phyloP scores from a whole-genome alignment of 2,113 vertebrate species.

The Piprites chloris region DNA sequence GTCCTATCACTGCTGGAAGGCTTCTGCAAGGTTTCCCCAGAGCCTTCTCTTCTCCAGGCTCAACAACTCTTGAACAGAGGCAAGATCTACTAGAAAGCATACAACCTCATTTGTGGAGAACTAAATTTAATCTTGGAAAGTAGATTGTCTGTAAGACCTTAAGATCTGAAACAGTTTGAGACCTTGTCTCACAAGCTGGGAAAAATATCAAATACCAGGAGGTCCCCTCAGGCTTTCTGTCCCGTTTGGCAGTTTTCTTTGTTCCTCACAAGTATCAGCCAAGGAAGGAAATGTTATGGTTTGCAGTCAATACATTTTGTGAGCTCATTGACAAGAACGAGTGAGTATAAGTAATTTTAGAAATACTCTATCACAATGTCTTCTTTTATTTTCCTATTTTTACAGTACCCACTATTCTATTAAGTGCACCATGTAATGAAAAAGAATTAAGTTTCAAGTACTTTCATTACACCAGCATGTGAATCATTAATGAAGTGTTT shows the following conservation, averaged over 20 bases:
- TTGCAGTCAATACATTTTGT: not conserved
- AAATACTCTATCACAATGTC: not conserved
- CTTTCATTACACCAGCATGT: not conserved
- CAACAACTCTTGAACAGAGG: not conserved
- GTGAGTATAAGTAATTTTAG: not conserved
- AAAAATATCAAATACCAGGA: not conserved
- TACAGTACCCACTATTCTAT: not conserved
- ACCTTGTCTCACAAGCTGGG: not conserved
- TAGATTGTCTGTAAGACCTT: not conserved
- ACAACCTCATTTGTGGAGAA: not conserved
- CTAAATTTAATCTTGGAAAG: not conserved
- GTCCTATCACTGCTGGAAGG: not conserved
- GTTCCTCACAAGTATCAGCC: not conserved
- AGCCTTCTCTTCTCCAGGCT: not conserved
- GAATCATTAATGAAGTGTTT: not conserved
- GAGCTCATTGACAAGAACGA: not conserved
- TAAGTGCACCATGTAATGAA: not conserved
- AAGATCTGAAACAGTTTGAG: not conserved
- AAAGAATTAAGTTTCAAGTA: not conserved
- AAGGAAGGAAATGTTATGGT: not conserved
- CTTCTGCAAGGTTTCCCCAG: not conserved
- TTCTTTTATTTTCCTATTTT: not conserved
- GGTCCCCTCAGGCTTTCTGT: not conserved
- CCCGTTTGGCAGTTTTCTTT: not conserved
- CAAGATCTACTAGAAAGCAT: not conserved